These are phyloP conservation scores for Stegodyphus dumicola DNA, from an alignment of 1,140 invertebrate genomes.

Conservation along the genomic window DNA sequence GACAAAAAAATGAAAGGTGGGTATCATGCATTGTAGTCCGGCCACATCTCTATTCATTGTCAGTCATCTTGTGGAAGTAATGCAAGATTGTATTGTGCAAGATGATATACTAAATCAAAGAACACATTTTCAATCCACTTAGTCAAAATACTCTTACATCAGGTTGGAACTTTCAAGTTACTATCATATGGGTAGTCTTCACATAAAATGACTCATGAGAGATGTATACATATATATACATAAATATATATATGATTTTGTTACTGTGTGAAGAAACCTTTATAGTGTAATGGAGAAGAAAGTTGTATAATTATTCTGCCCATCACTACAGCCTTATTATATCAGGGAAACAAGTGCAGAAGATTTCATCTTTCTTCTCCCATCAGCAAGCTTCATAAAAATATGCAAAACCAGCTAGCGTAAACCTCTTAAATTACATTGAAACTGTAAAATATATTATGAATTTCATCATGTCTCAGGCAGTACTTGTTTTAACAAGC, in stretches of 20 bases:
- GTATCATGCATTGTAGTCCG: slow-evolving; percentile 34
- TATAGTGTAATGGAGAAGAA: slow-evolving; percentile 21
- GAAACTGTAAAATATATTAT: slow-evolving; percentile 15
- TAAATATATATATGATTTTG: slow-evolving; percentile 36
- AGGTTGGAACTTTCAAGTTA: slow-evolving; percentile 10
- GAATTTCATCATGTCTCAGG: slow-evolving; percentile 33
- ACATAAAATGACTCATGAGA: neutral
- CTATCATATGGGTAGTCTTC: slow-evolving; percentile 19
- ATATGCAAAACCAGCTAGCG: neutral
- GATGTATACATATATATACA: slow-evolving; percentile 10
- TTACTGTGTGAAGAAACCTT: slow-evolving; percentile 39
- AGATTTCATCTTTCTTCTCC: slow-evolving; percentile 34
- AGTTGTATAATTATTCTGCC: slow-evolving; percentile 30
- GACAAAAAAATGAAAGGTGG: slow-evolving; percentile 36
- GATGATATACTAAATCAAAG: slow-evolving; percentile 37
- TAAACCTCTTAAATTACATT: neutral
- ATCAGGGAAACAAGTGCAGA: slow-evolving; percentile 46
- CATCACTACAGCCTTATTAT: slow-evolving; percentile 52
- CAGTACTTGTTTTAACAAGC: slow-evolving; percentile 15
- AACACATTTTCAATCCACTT: slow-evolving; percentile 11
- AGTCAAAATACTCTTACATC: slow-evolving; percentile 12
- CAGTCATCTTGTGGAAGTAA: slow-evolving; percentile 26
- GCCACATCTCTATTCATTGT: slow-evolving; percentile 32
- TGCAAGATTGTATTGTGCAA: slow-evolving; percentile 33
- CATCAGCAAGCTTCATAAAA: slow-evolving; percentile 14